These are phyloP conservation scores for Cerastis rubricosa DNA, from an alignment of 2,888 invertebrate species.

Conservation along the genomic window DNA sequence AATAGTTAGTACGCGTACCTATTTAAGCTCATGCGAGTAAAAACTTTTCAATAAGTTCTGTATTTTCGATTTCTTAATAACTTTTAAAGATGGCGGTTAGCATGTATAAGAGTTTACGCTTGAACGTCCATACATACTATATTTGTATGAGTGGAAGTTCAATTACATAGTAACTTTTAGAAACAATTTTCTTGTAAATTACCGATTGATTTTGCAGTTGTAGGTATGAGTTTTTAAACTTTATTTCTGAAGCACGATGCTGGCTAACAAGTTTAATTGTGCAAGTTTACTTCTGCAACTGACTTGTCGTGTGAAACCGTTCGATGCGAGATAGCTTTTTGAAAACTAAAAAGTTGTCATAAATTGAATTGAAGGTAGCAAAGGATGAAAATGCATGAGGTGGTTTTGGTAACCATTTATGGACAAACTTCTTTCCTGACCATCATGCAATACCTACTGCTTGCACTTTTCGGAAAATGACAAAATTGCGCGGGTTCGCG, in stretches of 20 bases:
- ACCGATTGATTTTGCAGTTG: background rate
- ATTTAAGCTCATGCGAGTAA: constrained; percentile 19
- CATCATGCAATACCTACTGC: background rate
- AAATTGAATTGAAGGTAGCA: no score
- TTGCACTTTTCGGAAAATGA: background rate
- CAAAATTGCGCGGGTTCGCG: no score
- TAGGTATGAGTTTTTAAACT: background rate
- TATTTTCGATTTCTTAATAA: constrained; percentile 29
- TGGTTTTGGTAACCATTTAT: background rate
- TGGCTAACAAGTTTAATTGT: constrained; percentile 18
- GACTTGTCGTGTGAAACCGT: background rate
- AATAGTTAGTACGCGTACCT: constrained; percentile 35
- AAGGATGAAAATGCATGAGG: background rate
- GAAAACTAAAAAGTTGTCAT: background rate
- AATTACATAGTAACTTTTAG: no score
- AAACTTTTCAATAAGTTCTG: constrained; percentile 32
- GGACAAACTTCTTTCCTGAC: background rate
- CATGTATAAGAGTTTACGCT: background rate
- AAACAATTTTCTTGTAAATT: constrained; percentile 6
- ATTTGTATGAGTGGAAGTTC: no score
- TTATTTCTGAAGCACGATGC: background rate
- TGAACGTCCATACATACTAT: no score
- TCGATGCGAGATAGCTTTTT: constrained; percentile 1
- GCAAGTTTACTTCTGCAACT: constrained; percentile 5
- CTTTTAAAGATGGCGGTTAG: background rate